phyloP scores from a whole-genome alignment of 2,888 invertebrate genomes.

The Fissipunctia ypsillon region DNA sequence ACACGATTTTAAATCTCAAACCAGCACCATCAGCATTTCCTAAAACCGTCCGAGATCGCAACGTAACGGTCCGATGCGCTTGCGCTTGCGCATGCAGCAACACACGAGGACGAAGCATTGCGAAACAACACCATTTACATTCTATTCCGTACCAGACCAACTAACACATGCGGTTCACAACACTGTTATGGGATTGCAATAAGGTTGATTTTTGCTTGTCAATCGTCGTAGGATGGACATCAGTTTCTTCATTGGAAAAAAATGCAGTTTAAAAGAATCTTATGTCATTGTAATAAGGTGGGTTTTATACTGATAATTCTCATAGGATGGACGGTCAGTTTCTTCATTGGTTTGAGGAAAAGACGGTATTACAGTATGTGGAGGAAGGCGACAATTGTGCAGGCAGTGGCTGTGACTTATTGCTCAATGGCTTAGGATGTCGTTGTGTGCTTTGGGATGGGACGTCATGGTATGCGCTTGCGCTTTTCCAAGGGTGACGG shows the following conservation, averaged over 20 bases:
- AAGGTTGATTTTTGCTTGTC: conserved; percentile 31
- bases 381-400: conserved; percentile 64
- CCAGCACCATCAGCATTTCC: conserved; percentile 49
- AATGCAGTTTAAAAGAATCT: conserved; percentile 23
- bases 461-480: conserved; percentile 37
- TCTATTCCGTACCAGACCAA: conserved; percentile 58
- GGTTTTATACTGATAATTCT: conserved; percentile 26
- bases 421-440: conserved; percentile 57
- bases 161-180: conserved; percentile 12
- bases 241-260: conserved; percentile 49
- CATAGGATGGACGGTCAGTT: conserved; percentile 35
- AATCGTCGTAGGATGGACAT: conserved; percentile 27
- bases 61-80: conserved; percentile 70
- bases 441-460: conserved; percentile 20
- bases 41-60: conserved; percentile 67
- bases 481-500: conserved; percentile 39
- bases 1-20: conserved; percentile 33
- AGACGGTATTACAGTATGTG: conserved; percentile 52
- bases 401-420: conserved; percentile 52
- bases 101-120: conserved; percentile 72
- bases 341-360: conserved; percentile 56
- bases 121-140: conserved; percentile 65
- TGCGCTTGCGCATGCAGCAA: conserved; percentile 61
- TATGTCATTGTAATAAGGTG: conserved; percentile 25
- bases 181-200: neutral